Evolutionary conservation across 2,113 vertebrate genomes (phyloP).

Genomic region (Pelecanus crispus): DNA sequence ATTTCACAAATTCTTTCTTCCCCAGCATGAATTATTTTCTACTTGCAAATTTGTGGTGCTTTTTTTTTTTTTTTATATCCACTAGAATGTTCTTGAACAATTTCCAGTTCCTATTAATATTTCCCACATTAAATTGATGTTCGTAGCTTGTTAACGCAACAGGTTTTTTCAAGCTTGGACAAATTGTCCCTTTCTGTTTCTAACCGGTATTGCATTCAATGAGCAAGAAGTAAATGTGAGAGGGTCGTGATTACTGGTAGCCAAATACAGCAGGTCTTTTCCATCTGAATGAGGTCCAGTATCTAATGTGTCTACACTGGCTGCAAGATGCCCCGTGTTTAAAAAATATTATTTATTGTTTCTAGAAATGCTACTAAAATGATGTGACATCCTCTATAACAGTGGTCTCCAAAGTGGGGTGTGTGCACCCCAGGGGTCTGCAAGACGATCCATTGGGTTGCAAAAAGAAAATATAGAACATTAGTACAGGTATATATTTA

Average conservation of each 20-base stretch:
- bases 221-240: background rate
- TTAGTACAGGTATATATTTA: background rate
- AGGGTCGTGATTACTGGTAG: background rate
- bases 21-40: background rate
- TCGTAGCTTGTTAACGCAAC: background rate
- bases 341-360: background rate
- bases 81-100: constrained; percentile 54
- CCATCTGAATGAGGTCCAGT: background rate
- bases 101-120: constrained; percentile 60
- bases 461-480: background rate
- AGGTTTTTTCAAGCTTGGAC: background rate
- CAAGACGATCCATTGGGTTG: background rate
- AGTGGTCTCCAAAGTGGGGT: background rate
- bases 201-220: background rate
- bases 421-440: background rate
- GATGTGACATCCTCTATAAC: background rate
- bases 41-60: background rate
- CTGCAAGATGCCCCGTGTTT: background rate
- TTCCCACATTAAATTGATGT: constrained; percentile 39
- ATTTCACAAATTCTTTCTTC: background rate
- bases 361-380: background rate
- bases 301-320: background rate
- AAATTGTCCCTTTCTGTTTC: constrained; percentile 35
- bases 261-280: background rate
- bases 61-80: background rate